phyloP scores from a whole-genome alignment of 2,113 vertebrate species.

The Syngnathus scovelli region DNA sequence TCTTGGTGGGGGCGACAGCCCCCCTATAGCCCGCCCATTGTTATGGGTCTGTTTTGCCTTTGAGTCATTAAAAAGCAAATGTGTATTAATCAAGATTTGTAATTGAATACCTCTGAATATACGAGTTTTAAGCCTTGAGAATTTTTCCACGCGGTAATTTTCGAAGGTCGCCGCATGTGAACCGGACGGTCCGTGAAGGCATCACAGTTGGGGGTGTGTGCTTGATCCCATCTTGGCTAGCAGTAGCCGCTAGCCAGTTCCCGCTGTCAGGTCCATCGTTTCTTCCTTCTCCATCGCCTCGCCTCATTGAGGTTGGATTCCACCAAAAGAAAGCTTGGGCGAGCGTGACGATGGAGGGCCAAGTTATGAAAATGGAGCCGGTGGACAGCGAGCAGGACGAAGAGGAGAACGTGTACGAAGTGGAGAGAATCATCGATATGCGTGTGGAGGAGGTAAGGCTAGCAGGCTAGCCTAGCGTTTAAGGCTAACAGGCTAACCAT shows the following conservation, averaged over 20 bases:
- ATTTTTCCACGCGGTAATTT: neutral
- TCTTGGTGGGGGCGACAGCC: no score
- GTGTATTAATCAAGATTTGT: no score
- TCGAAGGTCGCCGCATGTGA: neutral
- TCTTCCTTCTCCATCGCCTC: neutral
- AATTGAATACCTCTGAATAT: no score
- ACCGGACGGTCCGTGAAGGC: conserved; percentile 18
- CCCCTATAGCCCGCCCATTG: no score
- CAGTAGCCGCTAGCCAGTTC: neutral
- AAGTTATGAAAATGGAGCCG: conserved; percentile 56
- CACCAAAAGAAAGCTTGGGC: neutral
- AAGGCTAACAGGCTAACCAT: neutral
- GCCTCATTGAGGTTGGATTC: neutral
- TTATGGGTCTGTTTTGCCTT: no score
- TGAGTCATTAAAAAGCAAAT: no score
- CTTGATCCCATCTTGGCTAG: conserved; percentile 18
- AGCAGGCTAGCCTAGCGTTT: conserved; percentile 20
- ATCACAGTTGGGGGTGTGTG: conserved; percentile 24
- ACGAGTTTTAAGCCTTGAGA: no score
- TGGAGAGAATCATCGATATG: conserved; percentile 92
- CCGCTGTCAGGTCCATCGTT: neutral
- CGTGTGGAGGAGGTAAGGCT: conserved; percentile 79
- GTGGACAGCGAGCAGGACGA: conserved; percentile 78
- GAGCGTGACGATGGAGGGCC: conserved; percentile 44
- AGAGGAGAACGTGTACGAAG: conserved; percentile 87